phyloP scores from a whole-genome alignment of 2,797 vertebrate species.

The Acanthurus lineatus region DNA sequence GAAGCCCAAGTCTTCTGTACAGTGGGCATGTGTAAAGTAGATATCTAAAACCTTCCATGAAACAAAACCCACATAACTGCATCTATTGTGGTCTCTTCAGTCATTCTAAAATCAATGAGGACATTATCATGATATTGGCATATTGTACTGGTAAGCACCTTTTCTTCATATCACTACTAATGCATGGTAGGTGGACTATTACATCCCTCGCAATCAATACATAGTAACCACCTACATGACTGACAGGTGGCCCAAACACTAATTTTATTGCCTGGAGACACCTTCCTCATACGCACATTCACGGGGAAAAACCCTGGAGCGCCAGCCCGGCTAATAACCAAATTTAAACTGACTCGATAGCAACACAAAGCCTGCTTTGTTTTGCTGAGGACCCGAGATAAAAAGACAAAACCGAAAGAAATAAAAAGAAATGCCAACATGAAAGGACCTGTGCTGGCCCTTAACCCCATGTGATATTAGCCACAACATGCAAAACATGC shows the following conservation, averaged over 20 bases:
- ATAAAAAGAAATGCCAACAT: constrained; percentile 12
- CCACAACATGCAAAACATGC: constrained; percentile 5
- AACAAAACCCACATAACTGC: constrained; percentile 39
- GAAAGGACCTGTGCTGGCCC: constrained; percentile 41
- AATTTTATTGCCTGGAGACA: constrained; percentile 17
- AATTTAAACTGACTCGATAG: constrained; percentile 12
- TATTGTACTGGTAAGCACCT: constrained; percentile 22
- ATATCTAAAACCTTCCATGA: constrained; percentile 39
- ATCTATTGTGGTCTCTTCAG: not conserved
- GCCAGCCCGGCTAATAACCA: constrained; percentile 28
- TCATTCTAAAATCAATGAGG: constrained; percentile 20
- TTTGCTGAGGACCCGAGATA: constrained; percentile 15
- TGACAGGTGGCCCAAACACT: constrained; percentile 22
- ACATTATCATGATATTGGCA: constrained; percentile 16
- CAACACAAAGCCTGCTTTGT: constrained; percentile 56
- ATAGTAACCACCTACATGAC: constrained; percentile 8
- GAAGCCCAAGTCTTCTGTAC: constrained; percentile 8
- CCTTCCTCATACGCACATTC: constrained; percentile 20
- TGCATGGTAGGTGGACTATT: not conserved
- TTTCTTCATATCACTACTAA: constrained; percentile 16
- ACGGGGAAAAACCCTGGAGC: not conserved
- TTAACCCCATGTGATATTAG: constrained; percentile 37
- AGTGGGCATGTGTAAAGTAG: constrained; percentile 29
- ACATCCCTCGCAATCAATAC: not conserved
- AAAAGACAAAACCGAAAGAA: not conserved